A percentile compares a stretch with the other conserved stretches of the same genome.
These are phyloP conservation scores for Pterocles orientalis DNA, from an alignment of 2,113 vertebrate species.

Conservation along the genomic window DNA sequence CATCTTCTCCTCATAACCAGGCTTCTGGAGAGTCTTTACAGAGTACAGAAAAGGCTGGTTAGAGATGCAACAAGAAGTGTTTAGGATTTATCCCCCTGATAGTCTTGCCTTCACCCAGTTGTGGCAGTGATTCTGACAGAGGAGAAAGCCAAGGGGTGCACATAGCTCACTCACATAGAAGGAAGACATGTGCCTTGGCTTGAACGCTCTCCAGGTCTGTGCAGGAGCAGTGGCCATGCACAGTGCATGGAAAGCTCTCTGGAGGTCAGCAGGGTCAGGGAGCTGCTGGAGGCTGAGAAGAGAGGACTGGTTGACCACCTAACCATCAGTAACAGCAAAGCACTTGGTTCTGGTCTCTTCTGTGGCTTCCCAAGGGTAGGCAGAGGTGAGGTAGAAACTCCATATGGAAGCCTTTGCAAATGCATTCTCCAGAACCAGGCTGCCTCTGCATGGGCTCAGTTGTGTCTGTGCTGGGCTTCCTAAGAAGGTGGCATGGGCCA, in stretches of 20 bases:
- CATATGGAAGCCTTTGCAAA: neutral
- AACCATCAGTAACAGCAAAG: neutral
- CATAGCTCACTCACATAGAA: neutral
- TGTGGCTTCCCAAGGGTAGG: neutral
- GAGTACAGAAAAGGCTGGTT: neutral
- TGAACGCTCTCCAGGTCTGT: neutral
- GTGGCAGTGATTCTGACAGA: neutral
- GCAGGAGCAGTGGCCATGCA: neutral
- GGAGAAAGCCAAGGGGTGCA: neutral
- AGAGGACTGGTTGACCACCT: neutral
- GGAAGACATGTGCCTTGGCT: neutral
- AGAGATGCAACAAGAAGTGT: neutral
- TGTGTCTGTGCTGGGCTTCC: neutral
- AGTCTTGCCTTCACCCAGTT: neutral
- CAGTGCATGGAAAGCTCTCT: neutral
- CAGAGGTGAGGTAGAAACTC: neutral
- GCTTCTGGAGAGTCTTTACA: slow-evolving; percentile 22
- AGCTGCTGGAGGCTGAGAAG: neutral
- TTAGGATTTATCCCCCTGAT: neutral
- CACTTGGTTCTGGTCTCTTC: neutral
- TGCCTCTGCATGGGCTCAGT: neutral
- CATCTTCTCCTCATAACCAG: slow-evolving; percentile 28
- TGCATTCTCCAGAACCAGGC: neutral
- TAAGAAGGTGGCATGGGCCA: rapidly evolving
- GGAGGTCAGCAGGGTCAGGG: neutral